Base-by-base conservation (phyloP, 1,140 invertebrate species). In the Mesaphorura yosii region DNA sequence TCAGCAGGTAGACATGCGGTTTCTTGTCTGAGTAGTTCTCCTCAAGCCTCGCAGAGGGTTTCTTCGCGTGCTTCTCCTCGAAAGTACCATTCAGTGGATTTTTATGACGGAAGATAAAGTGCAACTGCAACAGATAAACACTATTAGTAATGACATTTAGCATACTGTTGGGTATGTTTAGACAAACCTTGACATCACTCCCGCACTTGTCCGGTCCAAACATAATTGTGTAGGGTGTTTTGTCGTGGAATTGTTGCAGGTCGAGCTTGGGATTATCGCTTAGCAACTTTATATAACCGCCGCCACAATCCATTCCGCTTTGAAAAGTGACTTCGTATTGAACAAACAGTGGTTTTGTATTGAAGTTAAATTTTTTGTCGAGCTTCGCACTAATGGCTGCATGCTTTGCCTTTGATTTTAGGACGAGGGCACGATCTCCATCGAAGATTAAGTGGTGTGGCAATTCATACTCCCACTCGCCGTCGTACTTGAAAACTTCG, bases 171-270 rank as follows among this genome's bases (percentile, higher is more conserved):
- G 7, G 22, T 19, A 29, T 40, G 27, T 20, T 42, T 25, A 12
- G 31, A 48, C 39, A 42, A 67, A 83, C 79, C 72, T 97, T 96
- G 64, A 86, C 80, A 70, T 94, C 88, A 66, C 84, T 88, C 51
- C 94, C 94, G 75, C 95, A 99, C 71, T 98, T 98, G 73, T 98
- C 95, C 10, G 95, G 95, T 1, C 94, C 95, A 75, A 98, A 98
- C 95, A 98, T 98, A 64, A 98, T 91, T 2, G 88, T 88, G 70
- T 96, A 98, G 0, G 91, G 86, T 10, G 93, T 93, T 72, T 95
- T 93, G 72, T 98, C 92, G 68, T 90, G 79, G 69, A 98, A 94
- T 57, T 82, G 74, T 50, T 78, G 81, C 23, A 96, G 74, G 69
- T 92, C 81, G 19, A 78, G 69, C 37, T 79, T 77, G 39, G 80